Evolutionary conservation across 2,797 vertebrate genomes (phyloP).

Genomic region (Halcyon chelicuti): DNA sequence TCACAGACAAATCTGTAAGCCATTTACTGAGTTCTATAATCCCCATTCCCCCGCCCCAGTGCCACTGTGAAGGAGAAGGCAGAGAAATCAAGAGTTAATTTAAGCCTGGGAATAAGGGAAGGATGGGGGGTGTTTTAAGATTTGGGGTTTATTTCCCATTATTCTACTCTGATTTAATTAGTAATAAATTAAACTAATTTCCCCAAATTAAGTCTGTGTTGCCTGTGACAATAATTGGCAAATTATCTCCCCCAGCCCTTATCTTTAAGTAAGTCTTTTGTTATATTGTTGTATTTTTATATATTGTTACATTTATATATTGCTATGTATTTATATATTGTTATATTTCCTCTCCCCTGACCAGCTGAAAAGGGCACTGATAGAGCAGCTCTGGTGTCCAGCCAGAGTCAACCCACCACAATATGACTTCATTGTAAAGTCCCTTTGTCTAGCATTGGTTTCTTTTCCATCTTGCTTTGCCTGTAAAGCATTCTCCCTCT

Average conservation of each 20-base stretch:
- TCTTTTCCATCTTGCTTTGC: background rate
- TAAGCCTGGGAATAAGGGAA: background rate
- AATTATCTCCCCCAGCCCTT: background rate
- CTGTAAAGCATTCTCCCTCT: background rate
- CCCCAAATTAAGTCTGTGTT: background rate
- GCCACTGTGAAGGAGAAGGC: background rate
- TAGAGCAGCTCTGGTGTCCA: background rate
- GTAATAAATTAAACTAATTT: background rate
- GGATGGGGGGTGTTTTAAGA: background rate
- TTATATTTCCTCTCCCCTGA: background rate
- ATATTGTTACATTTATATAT: too few relatives aligned
- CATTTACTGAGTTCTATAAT: background rate
- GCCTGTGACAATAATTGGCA: background rate
- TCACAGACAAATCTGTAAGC: background rate
- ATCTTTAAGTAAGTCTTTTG: too few relatives aligned
- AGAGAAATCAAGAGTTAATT: background rate
- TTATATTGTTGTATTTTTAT: too few relatives aligned
- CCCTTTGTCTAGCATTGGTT: too few relatives aligned
- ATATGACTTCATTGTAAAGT: background rate
- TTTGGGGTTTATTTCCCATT: background rate
- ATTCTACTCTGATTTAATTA: background rate
- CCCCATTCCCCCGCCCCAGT: background rate
- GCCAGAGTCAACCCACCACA: background rate
- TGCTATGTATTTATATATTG: too few relatives aligned
- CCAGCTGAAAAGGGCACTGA: background rate